phyloP scores from a whole-genome alignment of 2,797 vertebrate genomes.

The Darevskia mixta region DNA sequence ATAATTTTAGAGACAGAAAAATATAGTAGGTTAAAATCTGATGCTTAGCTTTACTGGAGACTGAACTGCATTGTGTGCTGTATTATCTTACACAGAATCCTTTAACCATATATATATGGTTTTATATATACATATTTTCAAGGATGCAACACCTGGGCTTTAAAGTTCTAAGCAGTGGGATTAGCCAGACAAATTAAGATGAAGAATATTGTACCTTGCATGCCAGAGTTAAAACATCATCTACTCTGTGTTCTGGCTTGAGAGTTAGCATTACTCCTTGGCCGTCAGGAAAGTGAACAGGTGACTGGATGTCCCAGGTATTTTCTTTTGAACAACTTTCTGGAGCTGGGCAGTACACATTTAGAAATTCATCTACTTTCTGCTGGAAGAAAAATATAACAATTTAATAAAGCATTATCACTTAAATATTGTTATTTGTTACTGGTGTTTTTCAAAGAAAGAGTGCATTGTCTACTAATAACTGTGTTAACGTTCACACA shows the following conservation, averaged over 20 bases:
- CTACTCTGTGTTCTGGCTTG: conserved; percentile 85
- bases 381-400: conserved; percentile 45
- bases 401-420: background rate
- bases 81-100: background rate
- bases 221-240: conserved; percentile 85
- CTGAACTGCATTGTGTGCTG: background rate
- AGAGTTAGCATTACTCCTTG: conserved; percentile 83
- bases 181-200: background rate
- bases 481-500: background rate
- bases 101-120: background rate
- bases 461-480: background rate
- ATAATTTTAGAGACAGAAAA: background rate
- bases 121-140: background rate
- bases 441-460: background rate
- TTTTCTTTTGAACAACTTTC: conserved; percentile 82
- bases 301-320: conserved; percentile 76
- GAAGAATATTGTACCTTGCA: conserved; percentile 85
- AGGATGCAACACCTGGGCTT: background rate
- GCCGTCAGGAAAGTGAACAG: conserved; percentile 84
- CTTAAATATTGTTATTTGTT: background rate
- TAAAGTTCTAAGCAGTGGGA: background rate
- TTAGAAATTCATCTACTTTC: conserved; percentile 84
- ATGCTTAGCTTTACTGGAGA: background rate
- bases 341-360: conserved; percentile 82
- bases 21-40: background rate